A percentile compares a stretch with the other conserved stretches of the same genome.
Conservation (phyloP, 2,113 vertebrate genomes). For the Crotalus tigris region DNA sequence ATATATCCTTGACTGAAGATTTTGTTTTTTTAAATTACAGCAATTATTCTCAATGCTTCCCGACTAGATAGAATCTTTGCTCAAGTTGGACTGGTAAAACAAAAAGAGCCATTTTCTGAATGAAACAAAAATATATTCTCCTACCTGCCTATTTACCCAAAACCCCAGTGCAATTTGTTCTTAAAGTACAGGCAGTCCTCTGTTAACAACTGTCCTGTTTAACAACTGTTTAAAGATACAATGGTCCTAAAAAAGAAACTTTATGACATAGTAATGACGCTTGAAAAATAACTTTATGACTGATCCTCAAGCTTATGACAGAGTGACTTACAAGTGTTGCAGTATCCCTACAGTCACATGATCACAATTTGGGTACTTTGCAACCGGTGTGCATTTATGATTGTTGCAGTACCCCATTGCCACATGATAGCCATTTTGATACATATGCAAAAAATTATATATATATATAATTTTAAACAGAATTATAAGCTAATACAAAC, state of each 20-base stretch:
- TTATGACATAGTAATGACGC: neutral
- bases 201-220: neutral
- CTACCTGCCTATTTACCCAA: neutral
- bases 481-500: neutral
- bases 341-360: neutral
- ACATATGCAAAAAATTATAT: neutral
- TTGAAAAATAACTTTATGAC: neutral
- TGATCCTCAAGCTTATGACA: neutral
- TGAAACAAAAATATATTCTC: neutral
- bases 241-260: neutral
- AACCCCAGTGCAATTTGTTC: neutral
- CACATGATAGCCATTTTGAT: neutral
- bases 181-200: neutral
- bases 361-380: neutral
- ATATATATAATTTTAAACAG: neutral
- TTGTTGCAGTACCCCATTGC: neutral
- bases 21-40: neutral
- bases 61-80: neutral
- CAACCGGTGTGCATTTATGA: neutral
- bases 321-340: neutral
- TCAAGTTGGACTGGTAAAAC: neutral
- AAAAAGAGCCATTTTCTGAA: neutral
- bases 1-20: neutral
- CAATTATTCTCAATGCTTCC: neutral
- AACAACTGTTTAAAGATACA: neutral